Percentiles rank a stretch among this genome's conserved stretches.
These are phyloP conservation scores for Daboia siamensis DNA, from an alignment of 2,113 vertebrate species.

Conservation along the genomic window DNA sequence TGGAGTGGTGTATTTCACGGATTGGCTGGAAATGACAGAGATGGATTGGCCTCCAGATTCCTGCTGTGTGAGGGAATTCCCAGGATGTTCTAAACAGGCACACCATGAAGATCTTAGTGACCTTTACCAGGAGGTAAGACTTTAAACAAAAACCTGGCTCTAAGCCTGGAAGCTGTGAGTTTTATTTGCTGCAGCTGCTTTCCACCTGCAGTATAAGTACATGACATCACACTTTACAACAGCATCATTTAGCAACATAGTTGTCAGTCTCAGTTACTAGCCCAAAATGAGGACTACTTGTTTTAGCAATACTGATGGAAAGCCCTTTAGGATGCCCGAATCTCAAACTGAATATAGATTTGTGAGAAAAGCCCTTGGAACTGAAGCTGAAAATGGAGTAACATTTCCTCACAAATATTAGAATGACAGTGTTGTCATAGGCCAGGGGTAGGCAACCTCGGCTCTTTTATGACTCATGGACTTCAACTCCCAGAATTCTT, in stretches of 20 bases:
- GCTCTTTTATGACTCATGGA: no score
- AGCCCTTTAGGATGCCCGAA: neutral
- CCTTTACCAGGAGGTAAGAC: constrained; percentile 92
- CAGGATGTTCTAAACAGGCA: constrained; percentile 90
- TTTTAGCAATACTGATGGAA: neutral
- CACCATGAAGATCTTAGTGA: constrained; percentile 91
- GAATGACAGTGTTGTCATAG: neutral
- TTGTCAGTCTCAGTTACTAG: neutral
- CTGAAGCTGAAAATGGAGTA: neutral
- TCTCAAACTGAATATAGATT: neutral
- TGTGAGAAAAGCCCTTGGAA: neutral
- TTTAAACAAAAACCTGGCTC: neutral
- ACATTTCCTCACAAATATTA: neutral
- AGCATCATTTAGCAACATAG: neutral
- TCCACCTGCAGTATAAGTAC: neutral
- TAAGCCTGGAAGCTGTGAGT: neutral
- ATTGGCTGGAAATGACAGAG: constrained; percentile 98
- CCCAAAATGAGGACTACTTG: neutral
- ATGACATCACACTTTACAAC: neutral
- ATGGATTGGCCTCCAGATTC: constrained; percentile 98
- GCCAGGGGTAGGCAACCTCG: no score
- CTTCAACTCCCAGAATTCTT: no score
- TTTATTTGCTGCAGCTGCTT: neutral
- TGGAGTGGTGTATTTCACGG: constrained; percentile 97
- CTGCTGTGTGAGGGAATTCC: constrained; percentile 91